Conservation (phyloP, 2,797 vertebrate species). For the Valencia hispanica region DNA sequence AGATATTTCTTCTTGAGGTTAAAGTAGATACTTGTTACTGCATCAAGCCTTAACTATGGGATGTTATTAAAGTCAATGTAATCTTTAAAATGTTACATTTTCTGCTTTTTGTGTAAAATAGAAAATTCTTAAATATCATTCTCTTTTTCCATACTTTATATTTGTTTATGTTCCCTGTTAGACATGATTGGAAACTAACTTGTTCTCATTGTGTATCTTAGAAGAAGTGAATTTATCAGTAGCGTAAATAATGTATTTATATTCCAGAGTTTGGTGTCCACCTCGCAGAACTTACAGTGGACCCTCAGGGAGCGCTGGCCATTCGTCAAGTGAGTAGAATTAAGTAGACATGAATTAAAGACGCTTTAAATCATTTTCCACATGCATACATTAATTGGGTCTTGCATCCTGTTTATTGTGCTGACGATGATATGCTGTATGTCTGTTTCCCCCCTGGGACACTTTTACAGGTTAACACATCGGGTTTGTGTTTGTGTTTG, state of each 20-base stretch:
- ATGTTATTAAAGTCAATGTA: neutral
- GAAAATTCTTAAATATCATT: neutral
- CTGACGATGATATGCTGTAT: neutral
- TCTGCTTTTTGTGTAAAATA: neutral
- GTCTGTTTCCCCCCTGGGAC: neutral
- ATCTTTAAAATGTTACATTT: neutral
- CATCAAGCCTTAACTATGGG: neutral
- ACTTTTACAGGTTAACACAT: neutral
- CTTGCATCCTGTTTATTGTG: neutral
- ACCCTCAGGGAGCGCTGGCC: conserved; percentile 93
- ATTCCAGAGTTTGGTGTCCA: conserved; percentile 95
- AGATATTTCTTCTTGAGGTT: neutral
- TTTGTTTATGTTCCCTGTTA: neutral
- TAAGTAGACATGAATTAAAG: neutral
- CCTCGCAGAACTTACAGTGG: conserved; percentile 95
- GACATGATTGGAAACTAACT: neutral
- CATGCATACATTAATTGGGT: neutral
- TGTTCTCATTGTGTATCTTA: neutral
- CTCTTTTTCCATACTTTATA: neutral
- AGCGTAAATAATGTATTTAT: neutral
- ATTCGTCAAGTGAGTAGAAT: conserved; percentile 91
- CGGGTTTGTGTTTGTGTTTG: conserved; percentile 38
- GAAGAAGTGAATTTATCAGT: neutral
- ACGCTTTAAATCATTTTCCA: neutral
- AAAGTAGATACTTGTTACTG: neutral